Conservation (phyloP, 2,797 vertebrate genomes). For the Acanthurus lineatus region DNA sequence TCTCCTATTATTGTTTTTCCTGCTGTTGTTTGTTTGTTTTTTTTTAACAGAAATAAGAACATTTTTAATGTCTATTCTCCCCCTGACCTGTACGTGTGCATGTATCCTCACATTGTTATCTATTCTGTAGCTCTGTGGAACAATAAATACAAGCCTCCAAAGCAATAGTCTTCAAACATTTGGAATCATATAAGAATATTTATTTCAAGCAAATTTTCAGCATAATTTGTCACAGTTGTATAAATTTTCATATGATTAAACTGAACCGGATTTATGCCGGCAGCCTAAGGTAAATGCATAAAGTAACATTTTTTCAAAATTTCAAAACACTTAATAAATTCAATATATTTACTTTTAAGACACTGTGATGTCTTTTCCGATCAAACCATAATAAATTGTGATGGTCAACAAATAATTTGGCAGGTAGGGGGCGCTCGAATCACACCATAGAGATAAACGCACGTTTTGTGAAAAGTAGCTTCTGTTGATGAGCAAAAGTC, state of each 20-base stretch:
- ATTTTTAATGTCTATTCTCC: too few species aligned
- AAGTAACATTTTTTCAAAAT: too few species aligned
- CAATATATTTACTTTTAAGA: constrained; percentile 34
- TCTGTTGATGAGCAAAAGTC: not conserved
- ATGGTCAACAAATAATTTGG: too few species aligned
- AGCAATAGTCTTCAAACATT: not conserved
- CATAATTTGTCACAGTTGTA: not conserved
- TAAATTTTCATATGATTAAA: accelerated
- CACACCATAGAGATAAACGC: not conserved
- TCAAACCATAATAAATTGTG: too few species aligned
- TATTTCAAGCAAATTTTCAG: not conserved
- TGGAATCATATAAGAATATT: not conserved
- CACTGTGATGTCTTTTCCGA: not conserved
- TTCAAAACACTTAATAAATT: too few species aligned
- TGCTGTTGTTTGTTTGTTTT: too few species aligned
- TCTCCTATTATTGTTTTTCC: too few species aligned
- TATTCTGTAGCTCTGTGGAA: not conserved
- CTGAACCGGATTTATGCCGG: too few species aligned
- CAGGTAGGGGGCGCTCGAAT: not conserved
- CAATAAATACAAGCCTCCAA: not conserved
- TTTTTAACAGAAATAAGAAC: too few species aligned
- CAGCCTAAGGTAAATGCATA: too few species aligned
- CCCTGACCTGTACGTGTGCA: too few species aligned
- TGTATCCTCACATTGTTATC: not conserved
- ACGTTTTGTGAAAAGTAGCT: not conserved